Base-by-base conservation (phyloP, 2,797 vertebrate species). In the Falco columbarius region DNA sequence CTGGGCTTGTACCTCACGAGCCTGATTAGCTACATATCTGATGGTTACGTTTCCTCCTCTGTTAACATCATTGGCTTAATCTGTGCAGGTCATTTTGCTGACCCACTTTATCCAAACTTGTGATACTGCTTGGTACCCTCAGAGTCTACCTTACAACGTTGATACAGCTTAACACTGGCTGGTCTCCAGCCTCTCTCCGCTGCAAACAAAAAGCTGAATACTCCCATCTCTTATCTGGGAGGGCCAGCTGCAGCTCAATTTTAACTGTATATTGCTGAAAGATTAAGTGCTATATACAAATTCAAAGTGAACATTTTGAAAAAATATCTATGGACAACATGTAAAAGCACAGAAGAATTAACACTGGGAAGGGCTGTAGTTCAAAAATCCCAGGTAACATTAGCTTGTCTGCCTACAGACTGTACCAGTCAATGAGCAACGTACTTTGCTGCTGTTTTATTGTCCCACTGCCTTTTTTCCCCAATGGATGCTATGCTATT, bases 161-260 rank as follows among this genome's bases (percentile, higher is more conserved):
- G 83, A 79, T 82, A 44, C 2, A 77, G 71, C 38, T 76, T 63
- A 89, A 86, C 29, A 34, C 24, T 91, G 74, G 86, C 88, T 80
- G 14, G 74, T 77, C 10, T 92, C 90, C 86, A 93, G 86, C 12
- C 44, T 71, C 95, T 61, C 81, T 80, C 47, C 82, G 42, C 59
- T 1, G 10, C 92, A 81, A 81, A 94, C 81, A 92, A 87, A 95
- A 89, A 81, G 70, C 75, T 86, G 84, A 95, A 91, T 92, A 40
- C 30, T 89, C 56, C 49, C 32, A 10, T 82, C 23, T 83, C 90
- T 96, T 95, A 96, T 96, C 93, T 93, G 72, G 49, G 77, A 95
- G 54, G 86, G 81, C 94, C 95, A 97, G 95, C 71, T 3, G 7
- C 86, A 85, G 92, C 40, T 95, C 77, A 73, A 74, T 93, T 91